Evolutionary conservation across 2,797 vertebrate species (phyloP).

Genomic region (Sebastes dallii): DNA sequence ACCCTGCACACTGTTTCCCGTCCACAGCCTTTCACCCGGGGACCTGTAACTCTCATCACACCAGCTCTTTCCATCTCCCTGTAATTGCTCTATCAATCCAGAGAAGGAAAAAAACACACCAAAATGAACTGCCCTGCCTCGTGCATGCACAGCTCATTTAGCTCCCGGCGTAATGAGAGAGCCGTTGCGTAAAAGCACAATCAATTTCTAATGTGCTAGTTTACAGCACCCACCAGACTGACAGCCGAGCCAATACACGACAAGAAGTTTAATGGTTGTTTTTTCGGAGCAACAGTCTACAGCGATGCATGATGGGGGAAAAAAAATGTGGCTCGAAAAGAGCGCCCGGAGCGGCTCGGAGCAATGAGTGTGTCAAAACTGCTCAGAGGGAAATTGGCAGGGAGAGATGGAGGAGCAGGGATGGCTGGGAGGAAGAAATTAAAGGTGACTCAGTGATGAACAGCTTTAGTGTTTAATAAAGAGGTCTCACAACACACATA

Average conservation of each 20-base stretch:
- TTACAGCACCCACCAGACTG: constrained; percentile 59
- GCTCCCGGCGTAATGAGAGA: constrained; percentile 63
- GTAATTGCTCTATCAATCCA: constrained; percentile 67
- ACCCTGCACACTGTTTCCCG: not conserved
- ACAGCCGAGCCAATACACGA: constrained; percentile 62
- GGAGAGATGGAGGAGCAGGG: constrained; percentile 22
- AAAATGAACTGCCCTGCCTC: constrained; percentile 21
- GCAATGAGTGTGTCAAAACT: constrained; percentile 50
- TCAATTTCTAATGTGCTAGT: constrained; percentile 69
- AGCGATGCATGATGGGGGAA: constrained; percentile 47
- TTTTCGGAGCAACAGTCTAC: constrained; percentile 31
- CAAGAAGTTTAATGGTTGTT: constrained; percentile 66
- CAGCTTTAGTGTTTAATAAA: constrained; percentile 36
- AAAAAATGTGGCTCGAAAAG: constrained; percentile 12
- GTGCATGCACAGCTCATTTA: constrained; percentile 53
- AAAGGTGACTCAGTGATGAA: constrained; percentile 25
- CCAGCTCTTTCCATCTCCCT: constrained; percentile 46
- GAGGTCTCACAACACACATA: not conserved
- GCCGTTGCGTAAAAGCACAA: constrained; percentile 58
- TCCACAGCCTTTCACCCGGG: constrained; percentile 16
- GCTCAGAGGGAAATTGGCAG: constrained; percentile 37
- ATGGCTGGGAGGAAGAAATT: constrained; percentile 3
- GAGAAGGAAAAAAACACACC: not conserved
- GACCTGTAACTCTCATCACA: constrained; percentile 36
- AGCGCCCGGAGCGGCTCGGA: constrained; percentile 13